Percentiles rank a stretch among this genome's conserved stretches.
Evolutionary conservation across 2,888 invertebrate genomes (phyloP).

Genomic region (Cephus pulcher): DNA sequence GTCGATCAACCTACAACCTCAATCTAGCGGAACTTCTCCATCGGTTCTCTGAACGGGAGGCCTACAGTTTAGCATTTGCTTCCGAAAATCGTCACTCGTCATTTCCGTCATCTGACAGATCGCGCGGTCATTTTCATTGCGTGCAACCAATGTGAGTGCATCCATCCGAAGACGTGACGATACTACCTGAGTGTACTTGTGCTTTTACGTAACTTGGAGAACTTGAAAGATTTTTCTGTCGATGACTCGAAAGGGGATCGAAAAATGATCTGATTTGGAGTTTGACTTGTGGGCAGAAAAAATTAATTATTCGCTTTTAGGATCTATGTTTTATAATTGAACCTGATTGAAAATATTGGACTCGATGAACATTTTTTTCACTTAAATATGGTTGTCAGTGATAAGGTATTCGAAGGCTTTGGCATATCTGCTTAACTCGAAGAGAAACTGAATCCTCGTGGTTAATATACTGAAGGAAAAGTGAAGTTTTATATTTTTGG

Average conservation of each 20-base stretch:
- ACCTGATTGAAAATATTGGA: neutral
- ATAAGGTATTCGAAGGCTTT: neutral
- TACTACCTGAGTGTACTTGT: neutral
- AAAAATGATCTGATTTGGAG: neutral
- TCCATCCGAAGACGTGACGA: neutral
- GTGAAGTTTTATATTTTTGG: neutral
- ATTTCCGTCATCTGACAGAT: neutral
- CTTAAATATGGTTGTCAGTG: neutral
- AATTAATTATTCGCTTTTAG: neutral
- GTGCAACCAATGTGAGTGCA: neutral
- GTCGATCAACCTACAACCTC: slow-evolving; percentile 33
- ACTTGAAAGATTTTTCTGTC: neutral
- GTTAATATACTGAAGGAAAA: neutral
- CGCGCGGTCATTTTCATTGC: neutral
- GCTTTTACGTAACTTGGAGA: neutral
- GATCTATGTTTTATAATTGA: neutral
- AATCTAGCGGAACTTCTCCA: slow-evolving; percentile 25
- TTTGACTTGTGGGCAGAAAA: neutral
- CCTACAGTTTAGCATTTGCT: slow-evolving; percentile 5
- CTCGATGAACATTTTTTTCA: neutral
- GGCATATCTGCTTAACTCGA: neutral
- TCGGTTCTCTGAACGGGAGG: slow-evolving; percentile 8
- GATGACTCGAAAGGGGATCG: neutral
- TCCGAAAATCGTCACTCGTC: slow-evolving; percentile 6
- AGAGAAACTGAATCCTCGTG: neutral